Base-by-base conservation (phyloP, 2,113 vertebrate genomes). In the Mirza zaza region DNA sequence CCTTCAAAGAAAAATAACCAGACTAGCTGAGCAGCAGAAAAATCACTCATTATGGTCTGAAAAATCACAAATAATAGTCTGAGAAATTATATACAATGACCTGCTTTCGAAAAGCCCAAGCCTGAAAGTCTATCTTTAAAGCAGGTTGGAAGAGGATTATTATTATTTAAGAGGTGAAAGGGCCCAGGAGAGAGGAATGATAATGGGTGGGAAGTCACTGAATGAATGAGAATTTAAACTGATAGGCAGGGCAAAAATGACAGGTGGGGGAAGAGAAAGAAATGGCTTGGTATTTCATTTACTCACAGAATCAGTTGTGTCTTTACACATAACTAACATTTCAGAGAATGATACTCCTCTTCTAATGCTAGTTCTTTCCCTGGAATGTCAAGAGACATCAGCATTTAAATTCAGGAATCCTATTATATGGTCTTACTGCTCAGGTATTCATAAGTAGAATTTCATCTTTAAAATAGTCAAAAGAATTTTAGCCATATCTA, bases 381-480 rank as follows among this genome's bases (percentile, higher is more conserved):
- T 68, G 29, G 10, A 71, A 1, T 75, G 25, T 95, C 57, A 55
- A 45, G 61, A 94, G 59, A 42, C 3, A 2, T 42, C 1, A 2
- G 13, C 97, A 70, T 80, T 97, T 75, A 76, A 75, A 90, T 57
- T 71, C 92, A 94, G 27, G 83, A 68, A 92, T 7, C 83, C 71
- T 96, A 71, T 80, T 96, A 39, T 50, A 79, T 77, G 68, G 21
- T 86, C 94, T 59, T 89, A 57, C 52, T 81, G 7, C 65, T 83
- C 67, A 59, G 80, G 7, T 65, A 23, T 90, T 93, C 81, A 83
- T 42, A 93, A 97, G 73, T 70, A 50, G 80, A 75, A 90, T 92
- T 96, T 96, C 91, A 86, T 97, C 42, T 95, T 92, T 84, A 87
- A 96, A 80, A 45, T 32, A 92, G 25, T 93, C 83, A 13, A 82